Conservation (phyloP, 2,113 vertebrate genomes). For the Cairina moschata region DNA sequence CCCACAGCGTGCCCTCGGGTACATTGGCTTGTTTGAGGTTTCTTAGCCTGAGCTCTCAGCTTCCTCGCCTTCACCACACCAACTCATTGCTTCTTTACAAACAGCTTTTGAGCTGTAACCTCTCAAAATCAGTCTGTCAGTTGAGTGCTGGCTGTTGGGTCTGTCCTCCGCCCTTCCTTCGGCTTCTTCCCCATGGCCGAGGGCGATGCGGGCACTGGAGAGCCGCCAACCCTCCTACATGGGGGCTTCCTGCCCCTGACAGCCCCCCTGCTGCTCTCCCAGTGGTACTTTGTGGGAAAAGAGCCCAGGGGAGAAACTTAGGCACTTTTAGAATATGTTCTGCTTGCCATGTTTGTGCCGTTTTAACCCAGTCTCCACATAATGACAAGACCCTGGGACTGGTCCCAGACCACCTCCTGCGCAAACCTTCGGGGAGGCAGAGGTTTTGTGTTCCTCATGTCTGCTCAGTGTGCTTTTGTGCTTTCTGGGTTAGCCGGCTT, state of each 20-base stretch:
- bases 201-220: neutral
- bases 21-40: neutral
- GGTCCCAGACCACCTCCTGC: neutral
- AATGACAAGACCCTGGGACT: neutral
- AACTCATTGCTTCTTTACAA: neutral
- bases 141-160: neutral
- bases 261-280: neutral
- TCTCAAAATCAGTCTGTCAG: neutral
- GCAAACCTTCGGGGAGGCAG: neutral
- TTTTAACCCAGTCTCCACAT: neutral
- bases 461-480: neutral
- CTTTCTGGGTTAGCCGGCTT: neutral
- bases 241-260: neutral
- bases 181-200: neutral
- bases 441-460: neutral
- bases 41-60: neutral
- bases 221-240: accelerated
- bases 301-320: neutral
- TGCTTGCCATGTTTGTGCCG: neutral
- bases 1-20: too few relatives aligned
- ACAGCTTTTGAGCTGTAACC: neutral
- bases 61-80: neutral
- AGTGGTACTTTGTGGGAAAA: neutral
- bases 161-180: neutral
- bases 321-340: neutral